phyloP scores from a whole-genome alignment of 2,113 vertebrate genomes.

The Amblyopsis rosae region DNA sequence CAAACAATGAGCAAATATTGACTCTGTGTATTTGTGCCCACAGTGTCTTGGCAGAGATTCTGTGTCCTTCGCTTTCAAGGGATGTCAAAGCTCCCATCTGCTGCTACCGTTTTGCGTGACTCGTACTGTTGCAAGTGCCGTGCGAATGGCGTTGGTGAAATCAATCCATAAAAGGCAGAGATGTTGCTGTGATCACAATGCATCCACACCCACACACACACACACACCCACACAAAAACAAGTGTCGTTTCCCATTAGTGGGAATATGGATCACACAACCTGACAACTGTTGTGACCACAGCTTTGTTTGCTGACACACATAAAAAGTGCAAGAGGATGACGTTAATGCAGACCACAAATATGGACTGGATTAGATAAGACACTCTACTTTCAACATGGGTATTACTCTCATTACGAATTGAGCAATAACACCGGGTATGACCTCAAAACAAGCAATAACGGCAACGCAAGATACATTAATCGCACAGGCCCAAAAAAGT shows the following conservation, averaged over 20 bases:
- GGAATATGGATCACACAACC: conserved; percentile 66
- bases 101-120: conserved; percentile 30
- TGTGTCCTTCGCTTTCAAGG: neutral
- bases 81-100: conserved; percentile 5
- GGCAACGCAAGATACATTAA: conserved; percentile 11
- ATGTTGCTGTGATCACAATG: conserved; percentile 11
- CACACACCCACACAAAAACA: conserved; percentile 46
- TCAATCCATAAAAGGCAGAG: conserved; percentile 56
- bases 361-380: conserved; percentile 14
- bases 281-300: conserved; percentile 43
- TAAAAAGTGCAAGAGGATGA: conserved; percentile 31
- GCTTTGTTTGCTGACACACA: conserved; percentile 26
- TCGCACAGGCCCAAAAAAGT: no score
- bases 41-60: neutral
- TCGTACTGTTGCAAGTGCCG: conserved; percentile 41
- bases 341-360: conserved; percentile 15
- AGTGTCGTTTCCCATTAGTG: conserved; percentile 59
- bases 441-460: conserved; percentile 20
- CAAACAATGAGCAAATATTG: conserved; percentile 20
- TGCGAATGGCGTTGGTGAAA: conserved; percentile 51
- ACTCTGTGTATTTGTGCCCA: conserved; percentile 19
- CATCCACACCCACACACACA: neutral
- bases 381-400: neutral
- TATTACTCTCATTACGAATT: conserved; percentile 2
- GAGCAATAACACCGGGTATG: neutral